phyloP scores from a whole-genome alignment of 2,888 invertebrate genomes.

The Dione juno region DNA sequence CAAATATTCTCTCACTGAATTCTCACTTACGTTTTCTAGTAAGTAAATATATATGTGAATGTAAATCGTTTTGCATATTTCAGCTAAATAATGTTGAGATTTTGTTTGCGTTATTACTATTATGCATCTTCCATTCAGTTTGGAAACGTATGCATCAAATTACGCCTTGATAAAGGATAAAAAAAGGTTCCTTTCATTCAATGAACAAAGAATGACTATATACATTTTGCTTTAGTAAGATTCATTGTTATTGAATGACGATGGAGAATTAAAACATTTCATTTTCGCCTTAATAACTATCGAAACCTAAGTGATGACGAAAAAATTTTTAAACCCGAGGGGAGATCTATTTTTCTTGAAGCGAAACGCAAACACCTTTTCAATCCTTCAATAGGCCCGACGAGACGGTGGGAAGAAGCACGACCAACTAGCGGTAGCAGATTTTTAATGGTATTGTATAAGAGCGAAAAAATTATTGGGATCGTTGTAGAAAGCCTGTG shows the following conservation, averaged over 20 bases:
- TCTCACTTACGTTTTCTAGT: neutral
- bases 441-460: constrained; percentile 80
- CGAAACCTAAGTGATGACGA: constrained; percentile 80
- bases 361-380: constrained; percentile 82
- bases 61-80: neutral
- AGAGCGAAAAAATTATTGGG: constrained; percentile 80
- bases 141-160: constrained; percentile 28
- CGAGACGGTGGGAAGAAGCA: constrained; percentile 66
- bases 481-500: constrained; percentile 70
- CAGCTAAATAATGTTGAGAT: neutral
- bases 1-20: neutral
- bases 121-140: constrained; percentile 12
- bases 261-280: constrained; percentile 81
- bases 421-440: constrained; percentile 80
- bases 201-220: constrained; percentile 75
- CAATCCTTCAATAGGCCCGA: constrained; percentile 79
- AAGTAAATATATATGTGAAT: neutral
- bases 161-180: constrained; percentile 32
- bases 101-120: neutral
- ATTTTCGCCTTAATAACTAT: constrained; percentile 77
- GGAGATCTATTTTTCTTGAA: constrained; percentile 79
- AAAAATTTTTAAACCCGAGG: constrained; percentile 73
- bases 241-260: constrained; percentile 79
- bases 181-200: constrained; percentile 53
- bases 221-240: constrained; percentile 65